A percentile compares a stretch with the other conserved stretches of the same genome.
phyloP scores from a whole-genome alignment of 2,888 invertebrate species.

The Volucella inanis region DNA sequence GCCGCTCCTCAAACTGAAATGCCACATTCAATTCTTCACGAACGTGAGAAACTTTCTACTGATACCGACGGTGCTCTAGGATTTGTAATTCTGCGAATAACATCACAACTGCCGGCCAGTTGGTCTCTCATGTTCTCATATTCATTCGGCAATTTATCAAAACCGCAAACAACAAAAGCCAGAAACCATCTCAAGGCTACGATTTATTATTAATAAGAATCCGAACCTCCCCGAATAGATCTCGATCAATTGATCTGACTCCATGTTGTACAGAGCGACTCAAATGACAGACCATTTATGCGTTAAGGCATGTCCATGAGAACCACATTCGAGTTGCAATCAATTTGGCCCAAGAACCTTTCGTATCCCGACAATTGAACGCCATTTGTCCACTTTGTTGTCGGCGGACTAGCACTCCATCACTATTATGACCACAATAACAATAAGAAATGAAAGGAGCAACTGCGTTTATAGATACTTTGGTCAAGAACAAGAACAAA shows the following conservation, averaged over 20 bases:
- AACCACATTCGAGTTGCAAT: conserved; percentile 52
- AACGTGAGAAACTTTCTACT: conserved; percentile 49
- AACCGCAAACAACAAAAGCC: conserved; percentile 38
- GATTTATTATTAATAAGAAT: conserved; percentile 55
- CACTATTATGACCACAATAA: conserved; percentile 45
- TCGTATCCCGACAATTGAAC: conserved; percentile 49
- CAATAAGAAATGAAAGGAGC: conserved; percentile 61
- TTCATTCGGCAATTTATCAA: conserved; percentile 49
- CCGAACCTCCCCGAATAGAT: neutral
- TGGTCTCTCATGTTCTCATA: conserved; percentile 26
- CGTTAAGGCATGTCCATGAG: conserved; percentile 49
- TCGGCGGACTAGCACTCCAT: conserved; percentile 32
- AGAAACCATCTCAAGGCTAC: conserved; percentile 46
- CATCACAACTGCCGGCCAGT: conserved; percentile 12
- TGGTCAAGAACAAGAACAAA: conserved; percentile 38
- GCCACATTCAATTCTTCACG: neutral
- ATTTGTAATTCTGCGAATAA: conserved; percentile 40
- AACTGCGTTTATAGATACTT: conserved; percentile 43
- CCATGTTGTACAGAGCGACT: neutral
- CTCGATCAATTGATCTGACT: conserved; percentile 43
- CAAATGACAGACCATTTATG: conserved; percentile 35
- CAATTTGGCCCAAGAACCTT: conserved; percentile 47
- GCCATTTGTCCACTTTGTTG: conserved; percentile 54
- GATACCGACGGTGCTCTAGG: conserved; percentile 3
- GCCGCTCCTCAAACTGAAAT: too few species aligned